Evolutionary conservation across 2,888 invertebrate genomes (phyloP).

Genomic region (Rhodophaea formosa): DNA sequence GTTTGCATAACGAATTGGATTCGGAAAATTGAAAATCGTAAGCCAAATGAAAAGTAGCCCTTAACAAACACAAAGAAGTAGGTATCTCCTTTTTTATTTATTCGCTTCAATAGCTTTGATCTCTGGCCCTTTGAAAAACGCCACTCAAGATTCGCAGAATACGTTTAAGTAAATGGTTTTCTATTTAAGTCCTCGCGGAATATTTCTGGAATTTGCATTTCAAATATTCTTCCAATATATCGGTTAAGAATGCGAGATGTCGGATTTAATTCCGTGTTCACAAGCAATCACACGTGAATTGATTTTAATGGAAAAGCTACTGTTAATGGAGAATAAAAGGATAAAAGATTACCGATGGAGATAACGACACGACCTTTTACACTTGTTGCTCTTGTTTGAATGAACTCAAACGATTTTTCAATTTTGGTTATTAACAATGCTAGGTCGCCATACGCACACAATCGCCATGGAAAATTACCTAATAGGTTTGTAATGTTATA

Average conservation of each 20-base stretch:
- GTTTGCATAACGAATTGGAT: constrained; percentile 34
- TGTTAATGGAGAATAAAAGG: background rate
- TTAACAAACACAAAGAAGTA: constrained; percentile 45
- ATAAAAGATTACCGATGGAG: background rate
- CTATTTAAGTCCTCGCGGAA: constrained; percentile 39
- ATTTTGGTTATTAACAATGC: no score
- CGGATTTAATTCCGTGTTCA: constrained; percentile 11
- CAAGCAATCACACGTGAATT: background rate
- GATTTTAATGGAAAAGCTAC: background rate
- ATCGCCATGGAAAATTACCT: no score
- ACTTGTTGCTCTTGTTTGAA: background rate
- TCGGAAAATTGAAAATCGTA: constrained; percentile 35
- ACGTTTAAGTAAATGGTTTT: constrained; percentile 49
- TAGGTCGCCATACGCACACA: no score
- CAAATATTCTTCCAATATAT: constrained; percentile 29
- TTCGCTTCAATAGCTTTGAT: constrained; percentile 59
- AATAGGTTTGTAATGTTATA: no score
- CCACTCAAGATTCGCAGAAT: constrained; percentile 51
- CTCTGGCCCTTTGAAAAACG: constrained; percentile 53
- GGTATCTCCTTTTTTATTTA: constrained; percentile 51
- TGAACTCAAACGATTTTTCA: no score
- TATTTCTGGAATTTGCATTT: constrained; percentile 40
- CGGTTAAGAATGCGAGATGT: background rate
- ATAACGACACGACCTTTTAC: background rate
- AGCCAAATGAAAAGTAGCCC: constrained; percentile 39